Conservation (phyloP, 1,140 invertebrate genomes). For the Diabrotica virgifera region DNA sequence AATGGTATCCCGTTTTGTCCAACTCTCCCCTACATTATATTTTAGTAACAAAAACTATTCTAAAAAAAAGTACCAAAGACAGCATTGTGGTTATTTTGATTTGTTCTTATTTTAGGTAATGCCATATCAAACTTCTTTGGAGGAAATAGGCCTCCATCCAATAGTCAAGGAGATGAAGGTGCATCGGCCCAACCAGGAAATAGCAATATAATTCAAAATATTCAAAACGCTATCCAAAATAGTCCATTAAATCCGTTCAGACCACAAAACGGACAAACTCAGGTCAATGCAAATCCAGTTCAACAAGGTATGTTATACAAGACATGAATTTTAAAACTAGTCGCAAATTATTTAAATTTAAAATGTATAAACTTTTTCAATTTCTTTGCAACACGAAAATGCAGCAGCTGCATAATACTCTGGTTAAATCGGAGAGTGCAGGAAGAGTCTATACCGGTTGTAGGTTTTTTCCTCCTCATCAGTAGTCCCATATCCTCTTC, state of each 20-base stretch:
- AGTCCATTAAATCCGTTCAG: conserved; percentile 16
- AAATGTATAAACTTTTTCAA: too few species aligned
- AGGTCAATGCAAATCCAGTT: conserved; percentile 1
- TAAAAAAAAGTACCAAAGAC: background rate
- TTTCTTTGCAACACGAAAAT: too few species aligned
- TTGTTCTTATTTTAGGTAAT: conserved; percentile 3
- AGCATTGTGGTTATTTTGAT: background rate
- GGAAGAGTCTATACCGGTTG: too few species aligned
- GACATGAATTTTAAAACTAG: too few species aligned
- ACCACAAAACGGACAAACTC: conserved; percentile 3
- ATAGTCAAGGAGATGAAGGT: conserved; percentile 6
- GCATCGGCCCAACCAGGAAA: background rate
- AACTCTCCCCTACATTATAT: background rate
- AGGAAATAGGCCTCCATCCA: background rate
- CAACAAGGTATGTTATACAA: conserved; percentile 6
- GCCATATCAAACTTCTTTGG: conserved; percentile 9
- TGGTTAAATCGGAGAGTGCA: too few species aligned
- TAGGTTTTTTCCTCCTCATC: too few species aligned
- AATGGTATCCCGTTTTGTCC: too few species aligned
- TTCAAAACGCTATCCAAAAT: conserved; percentile 13
- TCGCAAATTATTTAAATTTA: too few species aligned
- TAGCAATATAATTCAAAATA: conserved; percentile 5
- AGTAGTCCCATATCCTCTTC: too few species aligned
- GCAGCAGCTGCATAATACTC: too few species aligned
- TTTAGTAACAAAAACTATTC: background rate